Base-by-base conservation (phyloP, 2,888 invertebrate genomes). In the Peribatodes rhomboidaria region DNA sequence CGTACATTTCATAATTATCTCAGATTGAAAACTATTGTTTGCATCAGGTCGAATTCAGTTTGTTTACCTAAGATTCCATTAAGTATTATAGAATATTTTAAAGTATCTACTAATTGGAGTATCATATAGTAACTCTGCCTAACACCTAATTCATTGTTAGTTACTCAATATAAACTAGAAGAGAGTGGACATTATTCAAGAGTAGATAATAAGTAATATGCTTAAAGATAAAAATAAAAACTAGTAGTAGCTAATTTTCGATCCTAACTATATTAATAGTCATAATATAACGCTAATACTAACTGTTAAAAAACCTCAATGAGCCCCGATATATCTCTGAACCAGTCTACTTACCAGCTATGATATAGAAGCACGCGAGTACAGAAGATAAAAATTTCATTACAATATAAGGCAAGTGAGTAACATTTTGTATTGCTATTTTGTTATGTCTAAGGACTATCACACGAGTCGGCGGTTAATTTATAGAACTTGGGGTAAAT, bases 381-480 rank as follows among this genome's bases (percentile, higher is more conserved):
- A 88, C 81, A 85, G 76, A n/a, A 84, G 80, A 86, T 75, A 76
- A 79, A 76, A 83, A 80, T 79, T 80, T 80, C 82, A 64, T 63
- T 61, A 83, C n/a, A n/a, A n/a, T 86, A 89, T 86, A 89, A 89
- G 89, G 89, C 89, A 87, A 87, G 85, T 65, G 60, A 65, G 65
- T 85, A 68, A 67, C 68, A 71, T 70, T n/a, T 55, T 56, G 35
- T 73, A 69, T 56, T 67, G 64, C 61, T 65, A 46, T 55, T 62
- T 53, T 56, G 50, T 63, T 67, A 67, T 62, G 63, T 66, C 71
- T 63, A 72, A 67, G 61, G 68, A 70, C 75, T 76, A 80, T 78
- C 78, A 79, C 76, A 77, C 73, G 67, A 71, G 59, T 69, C 72
- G 67, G 68, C 47, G 47, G 47, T 49, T 68, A 76, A 73, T 73